phyloP scores from a whole-genome alignment of 2,888 invertebrate genomes.

The Gymnocheta viridis region DNA sequence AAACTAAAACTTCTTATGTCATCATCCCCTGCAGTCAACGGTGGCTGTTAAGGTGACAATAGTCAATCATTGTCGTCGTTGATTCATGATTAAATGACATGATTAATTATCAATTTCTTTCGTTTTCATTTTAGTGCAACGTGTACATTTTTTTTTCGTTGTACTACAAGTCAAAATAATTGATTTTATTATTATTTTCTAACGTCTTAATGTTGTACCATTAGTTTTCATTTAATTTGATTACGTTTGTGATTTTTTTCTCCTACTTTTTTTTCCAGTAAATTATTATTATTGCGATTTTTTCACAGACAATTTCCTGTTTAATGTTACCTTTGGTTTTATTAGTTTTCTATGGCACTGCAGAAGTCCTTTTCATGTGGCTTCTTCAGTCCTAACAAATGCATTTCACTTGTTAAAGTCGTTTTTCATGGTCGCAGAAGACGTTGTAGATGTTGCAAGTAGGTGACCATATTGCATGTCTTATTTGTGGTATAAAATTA shows the following conservation, averaged over 20 bases:
- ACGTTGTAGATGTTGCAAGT: not conserved
- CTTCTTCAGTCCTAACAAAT: constrained; percentile 12
- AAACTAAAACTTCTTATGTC: constrained; percentile 5
- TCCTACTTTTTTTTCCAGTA: not conserved
- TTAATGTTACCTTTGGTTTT: constrained; percentile 57
- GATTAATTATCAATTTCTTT: constrained; percentile 61
- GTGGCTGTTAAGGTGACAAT: constrained; percentile 60
- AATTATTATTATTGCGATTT: constrained; percentile 37
- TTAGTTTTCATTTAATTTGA: constrained; percentile 61
- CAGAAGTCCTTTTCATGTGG: not conserved
- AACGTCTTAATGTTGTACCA: constrained; percentile 49
- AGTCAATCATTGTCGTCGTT: constrained; percentile 10
- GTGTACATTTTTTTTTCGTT: constrained; percentile 1
- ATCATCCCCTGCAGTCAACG: not conserved
- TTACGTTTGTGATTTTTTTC: not conserved
- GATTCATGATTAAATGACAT: constrained; percentile 44
- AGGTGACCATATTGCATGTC: constrained; percentile 2
- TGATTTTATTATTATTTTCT: constrained; percentile 54
- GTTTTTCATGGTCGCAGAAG: constrained; percentile 24
- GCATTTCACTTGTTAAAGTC: constrained; percentile 40
- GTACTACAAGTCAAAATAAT: constrained; percentile 22
- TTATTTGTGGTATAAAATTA: not conserved
- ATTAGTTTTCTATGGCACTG: not conserved
- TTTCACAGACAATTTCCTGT: constrained; percentile 55
- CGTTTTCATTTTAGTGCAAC: not conserved